phyloP scores from a whole-genome alignment of 2,888 invertebrate species.

The Geophilus truncorum region DNA sequence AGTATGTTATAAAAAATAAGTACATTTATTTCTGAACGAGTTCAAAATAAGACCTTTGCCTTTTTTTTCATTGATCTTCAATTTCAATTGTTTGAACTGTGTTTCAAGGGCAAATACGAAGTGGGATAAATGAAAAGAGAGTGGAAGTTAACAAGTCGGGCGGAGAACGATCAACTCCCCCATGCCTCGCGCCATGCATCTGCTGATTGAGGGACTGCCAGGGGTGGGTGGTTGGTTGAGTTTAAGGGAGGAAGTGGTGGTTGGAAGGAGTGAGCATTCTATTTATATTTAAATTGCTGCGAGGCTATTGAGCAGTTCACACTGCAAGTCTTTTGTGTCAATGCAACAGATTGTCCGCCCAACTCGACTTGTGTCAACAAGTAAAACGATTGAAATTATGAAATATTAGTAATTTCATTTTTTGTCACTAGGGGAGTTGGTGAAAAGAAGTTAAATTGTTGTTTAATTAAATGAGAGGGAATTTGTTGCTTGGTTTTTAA shows the following conservation, averaged over 20 bases:
- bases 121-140: neutral
- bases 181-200: no score
- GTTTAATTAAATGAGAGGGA: no score
- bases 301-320: constrained; percentile 8
- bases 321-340: neutral
- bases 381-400: neutral
- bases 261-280: neutral
- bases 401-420: neutral
- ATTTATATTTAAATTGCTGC: constrained; percentile 6
- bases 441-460: no score
- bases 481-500: no score
- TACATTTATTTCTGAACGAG: no score
- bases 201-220: neutral
- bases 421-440: neutral
- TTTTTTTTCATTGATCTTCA: no score
- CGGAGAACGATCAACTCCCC: neutral
- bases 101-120: neutral
- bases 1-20: no score
- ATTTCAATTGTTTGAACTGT: neutral
- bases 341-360: neutral
- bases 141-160: constrained; percentile 13
- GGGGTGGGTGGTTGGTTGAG: neutral
- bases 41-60: no score
- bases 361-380: constrained; percentile 23
- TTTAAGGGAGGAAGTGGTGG: neutral